A percentile compares a stretch with the other conserved stretches of the same genome.
Evolutionary conservation across 37 sponge, comb jelly and placozoan genomes (phyloP).

Genomic region (Spongilla lacustris): DNA sequence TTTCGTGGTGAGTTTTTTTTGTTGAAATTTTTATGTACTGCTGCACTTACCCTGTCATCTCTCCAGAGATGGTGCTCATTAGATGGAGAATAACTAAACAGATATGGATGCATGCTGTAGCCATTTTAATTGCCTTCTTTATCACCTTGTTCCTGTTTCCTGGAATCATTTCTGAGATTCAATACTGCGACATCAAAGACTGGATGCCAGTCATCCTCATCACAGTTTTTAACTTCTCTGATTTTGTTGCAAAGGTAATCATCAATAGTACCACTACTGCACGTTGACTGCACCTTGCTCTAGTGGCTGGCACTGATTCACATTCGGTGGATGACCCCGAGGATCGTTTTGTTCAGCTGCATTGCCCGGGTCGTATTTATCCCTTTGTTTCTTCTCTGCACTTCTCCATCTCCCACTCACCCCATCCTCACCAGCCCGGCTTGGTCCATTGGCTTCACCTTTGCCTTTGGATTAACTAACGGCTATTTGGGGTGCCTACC

Average conservation of each 20-base stretch:
- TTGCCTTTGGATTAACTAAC: slow-evolving; percentile 71
- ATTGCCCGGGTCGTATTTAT: slow-evolving; percentile 55
- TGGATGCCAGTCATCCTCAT: slow-evolving; percentile 87
- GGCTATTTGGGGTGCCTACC: slow-evolving; percentile 83
- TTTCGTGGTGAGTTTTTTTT: background rate
- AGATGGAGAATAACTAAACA: slow-evolving; percentile 29
- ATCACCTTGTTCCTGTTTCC: slow-evolving; percentile 87
- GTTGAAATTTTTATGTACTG: background rate
- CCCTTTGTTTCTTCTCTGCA: slow-evolving; percentile 74
- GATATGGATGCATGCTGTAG: slow-evolving; percentile 73
- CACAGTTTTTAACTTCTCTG: slow-evolving; percentile 71
- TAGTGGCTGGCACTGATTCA: slow-evolving; percentile 53
- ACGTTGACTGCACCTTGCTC: background rate
- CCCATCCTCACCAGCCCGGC: slow-evolving; percentile 32
- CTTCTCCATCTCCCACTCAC: slow-evolving; percentile 73
- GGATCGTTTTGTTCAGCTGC: slow-evolving; percentile 36
- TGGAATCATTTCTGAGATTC: slow-evolving; percentile 70
- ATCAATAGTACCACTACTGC: background rate
- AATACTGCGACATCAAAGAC: slow-evolving; percentile 62
- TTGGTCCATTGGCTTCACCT: slow-evolving; percentile 31
- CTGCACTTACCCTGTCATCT: background rate
- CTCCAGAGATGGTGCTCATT: slow-evolving; percentile 17
- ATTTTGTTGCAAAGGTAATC: slow-evolving; percentile 68
- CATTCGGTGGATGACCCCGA: slow-evolving; percentile 45
- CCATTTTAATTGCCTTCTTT: slow-evolving; percentile 64